Evolutionary conservation across 2,888 invertebrate species (phyloP), one percentile per base, ranked within the genome.

Genomic region (Oscheius onirici): DNA sequence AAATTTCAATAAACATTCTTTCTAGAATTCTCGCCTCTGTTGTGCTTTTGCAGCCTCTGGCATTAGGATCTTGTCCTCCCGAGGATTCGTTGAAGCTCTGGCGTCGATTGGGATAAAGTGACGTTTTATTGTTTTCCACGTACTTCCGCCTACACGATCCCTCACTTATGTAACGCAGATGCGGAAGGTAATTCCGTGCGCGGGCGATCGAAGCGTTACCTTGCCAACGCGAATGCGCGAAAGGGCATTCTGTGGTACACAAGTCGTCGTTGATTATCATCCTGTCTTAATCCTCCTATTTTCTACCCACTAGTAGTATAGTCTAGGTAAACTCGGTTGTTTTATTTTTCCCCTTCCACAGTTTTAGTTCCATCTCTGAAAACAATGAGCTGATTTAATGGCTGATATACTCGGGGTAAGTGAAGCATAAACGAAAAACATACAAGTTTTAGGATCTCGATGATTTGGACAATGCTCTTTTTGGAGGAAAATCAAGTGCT

Each of bases 211-310:
- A 63, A 63, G 63, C 63, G 63, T 63, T 63, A 63, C 63, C 63
- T 63, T 63, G 63, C 63, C 63, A 63, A 63, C 63, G 61, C 49
- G 63, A 63, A 13, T 63, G 63, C 63, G 63, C 63, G 63, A 63
- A 63, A 46, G 46, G 46, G 17, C 49, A 49, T 46, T 41, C 34
- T 17, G 63, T 46, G 28, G 26, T 28, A 49, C 63, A 63, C 63
- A 63, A 63, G 44, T 17, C 28, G 58, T 28, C 26, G 46, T 24
- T 63, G 63, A 63, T 63, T 63, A 63, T 63, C 63, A 49, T 20
- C 22, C 28, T 22, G 60, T 22, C 17, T 17, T 49, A 49, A 17
- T 34, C 49, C 49, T 15, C 17, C 22, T 10, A 44, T 49, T 49
- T 49, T 17, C 49, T 49, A 22, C 46, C 46, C 49, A 49, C 17